A percentile compares a stretch with the other conserved stretches of the same genome.
These are phyloP conservation scores for Epiblema foenella DNA, from an alignment of 2,888 invertebrate genomes.

Conservation along the genomic window DNA sequence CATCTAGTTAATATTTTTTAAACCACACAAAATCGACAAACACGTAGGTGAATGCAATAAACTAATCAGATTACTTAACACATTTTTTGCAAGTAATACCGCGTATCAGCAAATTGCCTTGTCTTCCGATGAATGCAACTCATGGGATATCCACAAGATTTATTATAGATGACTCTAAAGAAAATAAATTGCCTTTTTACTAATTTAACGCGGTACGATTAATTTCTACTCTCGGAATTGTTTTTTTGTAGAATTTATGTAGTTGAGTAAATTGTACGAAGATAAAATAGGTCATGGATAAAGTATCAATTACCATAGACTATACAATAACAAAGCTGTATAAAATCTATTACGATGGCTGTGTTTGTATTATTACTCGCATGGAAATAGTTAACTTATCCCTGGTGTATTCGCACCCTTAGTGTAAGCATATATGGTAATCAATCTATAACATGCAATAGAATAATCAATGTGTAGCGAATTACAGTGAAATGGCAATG, in stretches of 20 bases:
- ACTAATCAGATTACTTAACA: background rate
- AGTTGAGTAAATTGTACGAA: background rate
- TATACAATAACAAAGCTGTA: too few relatives aligned
- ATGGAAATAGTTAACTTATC: background rate
- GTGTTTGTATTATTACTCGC: too few relatives aligned
- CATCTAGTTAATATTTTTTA: background rate
- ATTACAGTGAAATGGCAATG: slow-evolving; percentile 29
- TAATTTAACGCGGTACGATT: slow-evolving; percentile 10
- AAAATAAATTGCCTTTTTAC: slow-evolving; percentile 16
- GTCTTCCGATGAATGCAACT: slow-evolving; percentile 54
- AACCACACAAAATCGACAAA: background rate
- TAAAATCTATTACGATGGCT: too few relatives aligned
- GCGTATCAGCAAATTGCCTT: slow-evolving; percentile 53
- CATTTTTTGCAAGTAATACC: slow-evolving; percentile 36
- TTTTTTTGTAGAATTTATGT: background rate
- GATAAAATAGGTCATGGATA: background rate
- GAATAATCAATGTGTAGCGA: slow-evolving; percentile 22
- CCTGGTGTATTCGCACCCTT: background rate
- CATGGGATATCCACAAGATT: slow-evolving; percentile 46
- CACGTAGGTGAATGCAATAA: too few relatives aligned
- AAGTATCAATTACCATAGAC: background rate
- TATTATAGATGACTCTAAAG: background rate
- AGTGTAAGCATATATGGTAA: slow-evolving; percentile 2
- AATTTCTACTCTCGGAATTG: slow-evolving; percentile 14
- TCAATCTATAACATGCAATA: slow-evolving; percentile 14